Conservation (phyloP, 2,113 vertebrate species). For the Hylia prasina region DNA sequence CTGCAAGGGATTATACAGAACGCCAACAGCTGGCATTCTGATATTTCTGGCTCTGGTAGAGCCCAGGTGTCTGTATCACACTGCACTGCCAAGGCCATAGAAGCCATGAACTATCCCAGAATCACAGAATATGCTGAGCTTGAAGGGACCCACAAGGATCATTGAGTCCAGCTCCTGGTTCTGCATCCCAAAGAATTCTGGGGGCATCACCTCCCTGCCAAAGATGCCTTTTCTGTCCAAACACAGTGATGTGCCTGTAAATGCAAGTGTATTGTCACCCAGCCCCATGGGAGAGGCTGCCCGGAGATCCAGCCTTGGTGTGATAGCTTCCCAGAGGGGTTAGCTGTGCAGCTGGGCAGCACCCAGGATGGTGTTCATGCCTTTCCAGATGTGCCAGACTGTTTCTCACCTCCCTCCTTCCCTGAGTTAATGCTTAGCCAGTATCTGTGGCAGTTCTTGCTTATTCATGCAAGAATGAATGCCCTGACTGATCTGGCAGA, state of each 20-base stretch:
- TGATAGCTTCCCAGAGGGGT: not conserved
- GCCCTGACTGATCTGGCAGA: not conserved
- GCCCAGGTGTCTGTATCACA: not conserved
- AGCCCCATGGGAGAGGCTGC: not conserved
- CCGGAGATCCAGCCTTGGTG: not conserved
- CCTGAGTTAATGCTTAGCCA: not conserved
- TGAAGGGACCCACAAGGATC: not conserved
- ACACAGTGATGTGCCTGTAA: not conserved
- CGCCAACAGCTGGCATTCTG: not conserved
- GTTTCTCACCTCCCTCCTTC: not conserved
- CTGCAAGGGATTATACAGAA: not conserved
- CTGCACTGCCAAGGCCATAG: not conserved
- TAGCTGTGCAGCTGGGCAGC: not conserved
- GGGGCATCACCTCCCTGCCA: not conserved
- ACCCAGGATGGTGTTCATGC: not conserved
- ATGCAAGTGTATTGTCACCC: not conserved
- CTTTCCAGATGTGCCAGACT: not conserved
- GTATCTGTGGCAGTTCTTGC: not conserved
- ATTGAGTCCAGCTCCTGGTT: not conserved
- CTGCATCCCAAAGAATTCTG: not conserved
- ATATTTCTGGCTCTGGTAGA: not conserved
- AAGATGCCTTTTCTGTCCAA: not conserved
- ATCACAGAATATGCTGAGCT: not conserved
- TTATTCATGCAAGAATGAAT: not conserved
- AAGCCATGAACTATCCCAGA: not conserved